Evolutionary conservation across 2,888 invertebrate species (phyloP).

Genomic region (Sarcophaga caerulescens): DNA sequence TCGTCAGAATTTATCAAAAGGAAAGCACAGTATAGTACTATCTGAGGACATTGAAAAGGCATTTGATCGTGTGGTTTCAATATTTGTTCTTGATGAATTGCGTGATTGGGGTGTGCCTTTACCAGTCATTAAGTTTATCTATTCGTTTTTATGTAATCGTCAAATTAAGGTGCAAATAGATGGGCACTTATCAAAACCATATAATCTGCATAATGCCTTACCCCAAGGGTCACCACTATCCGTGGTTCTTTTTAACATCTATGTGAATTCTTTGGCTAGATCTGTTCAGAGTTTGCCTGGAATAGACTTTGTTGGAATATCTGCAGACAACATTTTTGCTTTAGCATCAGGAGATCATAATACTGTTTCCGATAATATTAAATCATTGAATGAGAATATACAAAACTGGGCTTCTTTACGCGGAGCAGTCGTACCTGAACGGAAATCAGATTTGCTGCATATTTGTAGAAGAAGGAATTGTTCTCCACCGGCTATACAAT

Average conservation of each 20-base stretch:
- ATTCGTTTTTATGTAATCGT: slow-evolving; percentile 30
- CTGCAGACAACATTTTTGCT: slow-evolving; percentile 24
- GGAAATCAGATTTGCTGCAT: too few species aligned
- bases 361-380: background rate
- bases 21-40: slow-evolving; percentile 14
- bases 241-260: slow-evolving; percentile 27
- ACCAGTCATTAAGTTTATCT: background rate
- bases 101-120: slow-evolving; percentile 10
- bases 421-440: too few species aligned
- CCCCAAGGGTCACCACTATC: slow-evolving; percentile 26
- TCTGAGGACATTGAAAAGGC: slow-evolving; percentile 37
- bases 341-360: slow-evolving; percentile 6
- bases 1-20: background rate
- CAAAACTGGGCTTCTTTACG: too few species aligned
- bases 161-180: slow-evolving; percentile 36
- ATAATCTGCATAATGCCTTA: background rate
- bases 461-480: too few species aligned
- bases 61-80: slow-evolving; percentile 18
- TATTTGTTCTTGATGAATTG: slow-evolving; percentile 4
- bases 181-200: slow-evolving; percentile 3
- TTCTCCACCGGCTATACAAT: too few species aligned
- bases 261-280: slow-evolving; percentile 34
- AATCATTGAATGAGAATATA: background rate
- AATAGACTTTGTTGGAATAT: background rate
- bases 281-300: background rate